These are phyloP conservation scores for Polylopha cassiicola DNA, from an alignment of 2,888 invertebrate genomes.

Conservation along the genomic window DNA sequence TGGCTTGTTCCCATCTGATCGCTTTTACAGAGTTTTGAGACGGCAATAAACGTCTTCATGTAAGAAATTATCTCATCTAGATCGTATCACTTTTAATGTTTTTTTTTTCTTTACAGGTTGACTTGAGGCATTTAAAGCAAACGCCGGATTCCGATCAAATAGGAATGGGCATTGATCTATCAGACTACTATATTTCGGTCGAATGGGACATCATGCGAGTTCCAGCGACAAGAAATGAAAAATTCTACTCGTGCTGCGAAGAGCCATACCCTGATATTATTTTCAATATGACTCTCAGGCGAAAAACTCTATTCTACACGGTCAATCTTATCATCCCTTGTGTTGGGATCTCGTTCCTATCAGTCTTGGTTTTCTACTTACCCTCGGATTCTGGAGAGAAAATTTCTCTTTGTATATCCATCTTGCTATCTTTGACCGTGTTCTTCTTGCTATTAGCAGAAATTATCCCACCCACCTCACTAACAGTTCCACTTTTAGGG, in stretches of 20 bases:
- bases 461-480: slow-evolving; percentile 95
- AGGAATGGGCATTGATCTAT: slow-evolving; percentile 93
- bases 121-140: slow-evolving; percentile 91
- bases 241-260: slow-evolving; percentile 97
- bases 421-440: slow-evolving; percentile 94
- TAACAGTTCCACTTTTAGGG: slow-evolving; percentile 93
- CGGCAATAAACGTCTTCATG: slow-evolving; percentile 43
- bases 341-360: slow-evolving; percentile 97
- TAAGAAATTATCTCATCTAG: slow-evolving; percentile 44
- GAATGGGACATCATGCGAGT: slow-evolving; percentile 99
- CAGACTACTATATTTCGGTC: slow-evolving; percentile 96
- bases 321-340: slow-evolving; percentile 98
- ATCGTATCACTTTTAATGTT: slow-evolving; percentile 36
- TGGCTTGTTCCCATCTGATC: slow-evolving; percentile 36
- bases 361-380: slow-evolving; percentile 97
- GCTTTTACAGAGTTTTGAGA: slow-evolving; percentile 42
- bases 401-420: slow-evolving; percentile 96
- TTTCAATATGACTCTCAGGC: slow-evolving; percentile 95
- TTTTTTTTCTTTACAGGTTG: slow-evolving; percentile 83
- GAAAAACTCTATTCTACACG: slow-evolving; percentile 98
- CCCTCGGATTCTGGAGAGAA: slow-evolving; percentile 99
- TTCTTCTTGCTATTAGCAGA: slow-evolving; percentile 95
- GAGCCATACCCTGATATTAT: slow-evolving; percentile 98
- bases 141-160: slow-evolving; percentile 91
- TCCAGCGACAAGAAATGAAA: slow-evolving; percentile 92